Evolutionary conservation across 2,113 vertebrate species (phyloP), one percentile per base, ranked within the genome.

Genomic region (Thalassoma bifasciatum): DNA sequence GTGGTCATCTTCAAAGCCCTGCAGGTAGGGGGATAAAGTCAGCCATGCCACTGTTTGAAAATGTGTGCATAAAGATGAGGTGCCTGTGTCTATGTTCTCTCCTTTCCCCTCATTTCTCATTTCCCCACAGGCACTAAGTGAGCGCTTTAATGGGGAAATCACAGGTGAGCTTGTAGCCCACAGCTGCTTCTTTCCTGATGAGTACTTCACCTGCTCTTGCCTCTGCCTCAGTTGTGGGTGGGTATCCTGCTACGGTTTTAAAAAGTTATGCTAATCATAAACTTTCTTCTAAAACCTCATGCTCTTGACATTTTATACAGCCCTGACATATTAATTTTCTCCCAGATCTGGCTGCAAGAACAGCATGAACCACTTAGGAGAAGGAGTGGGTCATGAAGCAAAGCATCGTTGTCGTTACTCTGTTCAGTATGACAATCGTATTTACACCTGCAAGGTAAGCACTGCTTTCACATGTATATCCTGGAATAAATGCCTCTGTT

Each of bases 151-250:
- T 60, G 98, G 97, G 37, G 98, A 99, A 80, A 99, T 99, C 53
- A 90, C 96, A 0, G 97, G 98, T 86, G 97, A 99, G 75, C 94
- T 97, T 74, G 95, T 97, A 79, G 94, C 95, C 3, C 96, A 97
- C 82, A 98, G 96, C 91, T 99, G 96, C 79, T 99, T 99, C 85
- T 99, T 99, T 75, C 98, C 98, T 10, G 98, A 99, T 75, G 98
- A 99, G 78, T 99, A 99, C 92, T 99, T 99, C 91, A 99, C 98
- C 60, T 99, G 98, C 86, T 98, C 98, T 72, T 94, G 94, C 72
- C 75, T 95, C 77, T 99, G 98, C 81, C 97, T 99, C 89, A 98
- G 98, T 86, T 99, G 98, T 84, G 96, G 97, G 98, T 99, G 87
- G 93, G 97, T 95, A 51, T 19, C n/a, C 26, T 54, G 22, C 19